Conservation (phyloP, 2,113 vertebrate species). For the Passer montanus region DNA sequence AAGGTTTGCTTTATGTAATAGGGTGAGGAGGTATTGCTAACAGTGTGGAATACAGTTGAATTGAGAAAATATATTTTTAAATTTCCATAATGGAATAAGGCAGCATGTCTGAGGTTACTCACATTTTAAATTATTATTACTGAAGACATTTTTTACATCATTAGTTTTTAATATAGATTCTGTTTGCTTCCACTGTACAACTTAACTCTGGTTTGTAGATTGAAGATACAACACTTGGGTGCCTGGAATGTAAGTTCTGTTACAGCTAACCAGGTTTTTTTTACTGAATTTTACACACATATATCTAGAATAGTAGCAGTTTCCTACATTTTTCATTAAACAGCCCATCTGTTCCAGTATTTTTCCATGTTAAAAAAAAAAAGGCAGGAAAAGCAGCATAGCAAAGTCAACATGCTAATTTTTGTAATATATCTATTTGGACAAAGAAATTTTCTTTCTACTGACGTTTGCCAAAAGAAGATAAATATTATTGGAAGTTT, state of each 20-base stretch:
- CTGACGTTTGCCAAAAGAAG: not conserved
- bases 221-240: not conserved
- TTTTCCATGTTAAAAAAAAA: not conserved
- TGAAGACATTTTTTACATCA: slow-evolving; percentile 60
- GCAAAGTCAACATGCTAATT: not conserved
- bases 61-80: slow-evolving; percentile 29
- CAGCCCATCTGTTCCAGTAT: not conserved
- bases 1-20: slow-evolving; percentile 25
- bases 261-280: not conserved
- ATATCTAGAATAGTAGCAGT: not conserved
- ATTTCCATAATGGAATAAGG: slow-evolving; percentile 57
- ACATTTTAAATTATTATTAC: slow-evolving; percentile 50
- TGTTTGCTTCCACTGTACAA: slow-evolving; percentile 10
- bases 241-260: not conserved
- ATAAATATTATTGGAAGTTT: not conserved
- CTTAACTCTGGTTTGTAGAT: not conserved
- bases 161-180: slow-evolving; percentile 61
- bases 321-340: not conserved
- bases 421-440: not conserved
- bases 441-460: not conserved
- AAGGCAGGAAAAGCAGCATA: not conserved
- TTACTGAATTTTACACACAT: not conserved
- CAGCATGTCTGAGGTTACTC: slow-evolving; percentile 56
- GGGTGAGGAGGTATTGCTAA: slow-evolving; percentile 31
- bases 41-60: slow-evolving; percentile 2